Conservation (phyloP, 1,140 invertebrate genomes). For the Ylistrum balloti region DNA sequence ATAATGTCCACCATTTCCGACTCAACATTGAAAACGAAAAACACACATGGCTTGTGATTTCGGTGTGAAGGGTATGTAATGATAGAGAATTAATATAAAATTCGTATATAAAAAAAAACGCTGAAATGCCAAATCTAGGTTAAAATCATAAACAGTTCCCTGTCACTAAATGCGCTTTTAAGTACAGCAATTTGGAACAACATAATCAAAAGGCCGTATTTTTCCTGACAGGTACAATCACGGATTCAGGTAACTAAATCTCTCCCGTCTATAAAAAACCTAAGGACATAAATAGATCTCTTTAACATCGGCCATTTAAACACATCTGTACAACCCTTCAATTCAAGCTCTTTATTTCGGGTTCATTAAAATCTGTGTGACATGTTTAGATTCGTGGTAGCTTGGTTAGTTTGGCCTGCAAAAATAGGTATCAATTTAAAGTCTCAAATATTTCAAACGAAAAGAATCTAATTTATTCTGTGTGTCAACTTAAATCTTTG, state of each 20-base stretch:
- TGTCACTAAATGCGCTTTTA: neutral
- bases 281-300: neutral
- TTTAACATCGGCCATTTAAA: neutral
- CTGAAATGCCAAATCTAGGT: neutral
- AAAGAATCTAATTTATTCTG: too few relatives aligned
- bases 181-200: neutral
- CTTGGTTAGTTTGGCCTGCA: neutral
- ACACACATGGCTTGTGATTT: too few relatives aligned
- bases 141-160: slow-evolving; percentile 20
- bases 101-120: neutral
- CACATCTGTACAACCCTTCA: slow-evolving; percentile 2
- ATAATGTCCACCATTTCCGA: too few relatives aligned
- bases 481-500: too few relatives aligned
- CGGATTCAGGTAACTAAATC: slow-evolving; percentile 10
- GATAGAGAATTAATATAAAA: too few relatives aligned
- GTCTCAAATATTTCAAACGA: too few relatives aligned
- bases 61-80: too few relatives aligned
- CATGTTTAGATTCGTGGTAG: neutral
- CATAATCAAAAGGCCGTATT: neutral
- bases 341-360: neutral
- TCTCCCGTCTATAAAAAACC: neutral
- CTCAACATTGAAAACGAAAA: too few relatives aligned
- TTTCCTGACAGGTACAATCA: neutral
- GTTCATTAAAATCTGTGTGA: slow-evolving; percentile 2
- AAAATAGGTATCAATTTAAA: too few relatives aligned